phyloP scores from a whole-genome alignment of 2,113 vertebrate genomes.

The Anhinga anhinga region DNA sequence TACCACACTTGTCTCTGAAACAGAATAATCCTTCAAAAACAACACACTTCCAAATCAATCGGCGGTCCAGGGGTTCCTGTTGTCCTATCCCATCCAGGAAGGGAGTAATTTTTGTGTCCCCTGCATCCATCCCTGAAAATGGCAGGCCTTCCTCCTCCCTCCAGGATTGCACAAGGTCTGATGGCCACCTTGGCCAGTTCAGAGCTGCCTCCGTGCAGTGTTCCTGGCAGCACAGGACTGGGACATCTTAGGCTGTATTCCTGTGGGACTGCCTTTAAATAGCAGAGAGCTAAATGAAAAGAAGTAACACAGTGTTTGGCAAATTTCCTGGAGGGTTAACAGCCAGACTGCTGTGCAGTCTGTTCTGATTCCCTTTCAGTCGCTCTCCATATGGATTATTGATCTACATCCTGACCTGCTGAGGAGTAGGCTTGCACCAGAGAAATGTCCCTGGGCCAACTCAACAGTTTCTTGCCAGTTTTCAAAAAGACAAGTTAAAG shows the following conservation, averaged over 20 bases:
- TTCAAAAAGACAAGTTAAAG: neutral
- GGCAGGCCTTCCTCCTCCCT: neutral
- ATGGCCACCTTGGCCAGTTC: neutral
- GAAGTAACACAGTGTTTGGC: neutral
- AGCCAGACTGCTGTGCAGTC: neutral
- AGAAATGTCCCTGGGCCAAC: neutral
- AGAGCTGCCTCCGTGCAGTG: neutral
- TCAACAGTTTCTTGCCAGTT: neutral
- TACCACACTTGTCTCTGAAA: neutral
- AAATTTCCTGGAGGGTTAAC: neutral
- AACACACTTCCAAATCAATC: neutral
- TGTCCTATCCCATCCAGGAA: neutral
- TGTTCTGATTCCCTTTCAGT: neutral
- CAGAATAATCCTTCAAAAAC: neutral
- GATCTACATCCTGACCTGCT: neutral
- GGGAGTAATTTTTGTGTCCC: neutral
- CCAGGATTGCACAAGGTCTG: neutral
- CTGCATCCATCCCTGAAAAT: neutral
- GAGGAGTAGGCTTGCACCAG: neutral
- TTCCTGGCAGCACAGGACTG: neutral
- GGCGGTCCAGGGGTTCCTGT: neutral
- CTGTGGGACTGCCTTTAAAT: neutral
- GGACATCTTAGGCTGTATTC: neutral
- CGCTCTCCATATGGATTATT: neutral
- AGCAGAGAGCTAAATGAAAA: neutral